Conservation (phyloP, 2,797 vertebrate genomes). For the Distichodus sexfasciatus region DNA sequence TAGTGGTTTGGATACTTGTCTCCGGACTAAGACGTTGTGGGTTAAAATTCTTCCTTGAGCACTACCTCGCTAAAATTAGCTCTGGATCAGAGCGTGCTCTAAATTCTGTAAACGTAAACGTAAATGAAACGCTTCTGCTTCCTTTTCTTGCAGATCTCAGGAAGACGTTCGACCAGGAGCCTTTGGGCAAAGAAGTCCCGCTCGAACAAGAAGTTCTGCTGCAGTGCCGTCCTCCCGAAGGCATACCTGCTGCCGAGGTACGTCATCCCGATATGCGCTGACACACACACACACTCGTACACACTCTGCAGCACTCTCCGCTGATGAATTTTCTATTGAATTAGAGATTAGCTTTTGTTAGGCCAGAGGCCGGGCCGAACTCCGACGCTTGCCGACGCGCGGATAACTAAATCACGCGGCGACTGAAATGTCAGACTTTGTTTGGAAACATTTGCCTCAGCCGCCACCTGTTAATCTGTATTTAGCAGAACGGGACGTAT, state of each 20-base stretch:
- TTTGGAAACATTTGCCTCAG: constrained; percentile 56
- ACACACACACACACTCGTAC: neutral
- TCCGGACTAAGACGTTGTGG: too few species aligned
- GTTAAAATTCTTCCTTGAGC: too few species aligned
- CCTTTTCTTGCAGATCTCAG: constrained; percentile 79
- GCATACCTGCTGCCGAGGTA: constrained; percentile 94
- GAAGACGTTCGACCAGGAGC: constrained; percentile 97
- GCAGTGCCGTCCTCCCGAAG: constrained; percentile 97
- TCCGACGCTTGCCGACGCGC: constrained; percentile 45
- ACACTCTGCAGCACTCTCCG: constrained; percentile 14
- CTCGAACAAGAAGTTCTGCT: constrained; percentile 96
- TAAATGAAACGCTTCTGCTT: constrained; percentile 4
- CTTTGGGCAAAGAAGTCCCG: constrained; percentile 95
- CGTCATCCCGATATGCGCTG: constrained; percentile 37
- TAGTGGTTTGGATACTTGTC: too few species aligned
- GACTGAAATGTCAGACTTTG: constrained; percentile 63
- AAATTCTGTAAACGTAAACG: too few species aligned
- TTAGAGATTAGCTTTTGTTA: constrained; percentile 68
- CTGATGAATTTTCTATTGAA: constrained; percentile 68
- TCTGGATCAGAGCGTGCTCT: too few species aligned
- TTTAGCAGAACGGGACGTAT: constrained; percentile 45
- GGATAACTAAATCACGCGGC: constrained; percentile 64
- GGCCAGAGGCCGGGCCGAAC: constrained; percentile 61
- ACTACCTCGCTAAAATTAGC: too few species aligned
- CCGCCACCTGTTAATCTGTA: constrained; percentile 46